These are phyloP conservation scores for Drosophila obscura DNA, from an alignment of 1,140 invertebrate genomes.

Conservation along the genomic window DNA sequence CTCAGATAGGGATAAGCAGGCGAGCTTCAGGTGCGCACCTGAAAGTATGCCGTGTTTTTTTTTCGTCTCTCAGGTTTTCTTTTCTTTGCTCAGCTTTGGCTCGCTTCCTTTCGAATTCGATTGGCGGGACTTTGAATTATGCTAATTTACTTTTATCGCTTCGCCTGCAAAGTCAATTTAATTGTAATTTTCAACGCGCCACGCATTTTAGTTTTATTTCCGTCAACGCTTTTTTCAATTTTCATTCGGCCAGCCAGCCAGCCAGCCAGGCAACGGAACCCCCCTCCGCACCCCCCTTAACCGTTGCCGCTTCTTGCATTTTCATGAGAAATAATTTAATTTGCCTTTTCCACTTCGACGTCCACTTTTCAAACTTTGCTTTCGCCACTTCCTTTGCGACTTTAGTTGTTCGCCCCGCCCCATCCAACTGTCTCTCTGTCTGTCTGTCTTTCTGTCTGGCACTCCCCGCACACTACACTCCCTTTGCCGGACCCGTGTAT, in stretches of 20 bases:
- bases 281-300: not conserved
- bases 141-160: slow-evolving; percentile 79
- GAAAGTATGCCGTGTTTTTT: slow-evolving; percentile 32
- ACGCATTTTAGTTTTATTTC: slow-evolving; percentile 73
- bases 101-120: slow-evolving; percentile 35
- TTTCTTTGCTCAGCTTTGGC: not conserved
- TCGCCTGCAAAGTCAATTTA: slow-evolving; percentile 76
- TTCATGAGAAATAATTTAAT: slow-evolving; percentile 77
- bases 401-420: slow-evolving; percentile 52
- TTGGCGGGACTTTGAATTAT: slow-evolving; percentile 67
- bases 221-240: slow-evolving; percentile 68
- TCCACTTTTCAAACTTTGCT: slow-evolving; percentile 76
- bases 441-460: slow-evolving; percentile 38
- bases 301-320: slow-evolving; percentile 49
- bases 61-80: not conserved
- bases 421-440: slow-evolving; percentile 11
- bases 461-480: not conserved
- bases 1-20: slow-evolving; percentile 40
- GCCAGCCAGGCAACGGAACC: not conserved
- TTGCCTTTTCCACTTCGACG: slow-evolving; percentile 76
- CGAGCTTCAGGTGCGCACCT: slow-evolving; percentile 28
- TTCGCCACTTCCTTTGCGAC: slow-evolving; percentile 59
- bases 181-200: slow-evolving; percentile 77
- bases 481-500: slow-evolving; percentile 38
- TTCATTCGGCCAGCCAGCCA: slow-evolving; percentile 5